A percentile compares a stretch with the other conserved stretches of the same genome.
Evolutionary conservation across 2,113 vertebrate species (phyloP).

Genomic region (Hassar affinis): DNA sequence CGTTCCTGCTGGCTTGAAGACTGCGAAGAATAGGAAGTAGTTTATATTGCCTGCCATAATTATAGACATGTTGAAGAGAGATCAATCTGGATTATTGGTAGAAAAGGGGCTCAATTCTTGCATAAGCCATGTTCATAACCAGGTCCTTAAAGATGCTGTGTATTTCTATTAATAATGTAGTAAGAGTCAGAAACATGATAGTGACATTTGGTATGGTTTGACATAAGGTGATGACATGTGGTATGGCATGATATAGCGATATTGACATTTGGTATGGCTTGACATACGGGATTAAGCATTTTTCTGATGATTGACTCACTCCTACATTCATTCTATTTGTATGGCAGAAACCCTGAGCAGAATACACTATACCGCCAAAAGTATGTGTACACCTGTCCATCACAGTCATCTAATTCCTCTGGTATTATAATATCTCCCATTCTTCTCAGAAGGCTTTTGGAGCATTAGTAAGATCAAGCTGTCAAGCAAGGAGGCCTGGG

Average conservation of each 20-base stretch:
- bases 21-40: not conserved
- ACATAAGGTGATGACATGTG: too few relatives aligned
- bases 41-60: slow-evolving; percentile 1
- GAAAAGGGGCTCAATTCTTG: not conserved
- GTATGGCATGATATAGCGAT: too few relatives aligned
- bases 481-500: not conserved
- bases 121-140: not conserved
- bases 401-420: not conserved
- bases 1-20: not conserved
- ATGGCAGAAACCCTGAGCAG: not conserved
- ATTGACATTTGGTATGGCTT: too few relatives aligned
- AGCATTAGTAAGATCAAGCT: not conserved
- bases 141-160: not conserved
- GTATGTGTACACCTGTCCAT: not conserved
- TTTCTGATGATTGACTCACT: not conserved
- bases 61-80: not conserved
- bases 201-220: not conserved
- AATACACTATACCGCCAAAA: not conserved
- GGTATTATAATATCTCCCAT: not conserved
- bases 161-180: not conserved
- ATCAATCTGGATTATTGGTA: not conserved
- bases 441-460: not conserved
- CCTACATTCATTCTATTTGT: too few relatives aligned
- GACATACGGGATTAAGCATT: too few relatives aligned
- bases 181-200: not conserved